Base-by-base conservation (phyloP, 2,113 vertebrate genomes). In the Lates calcarifer region DNA sequence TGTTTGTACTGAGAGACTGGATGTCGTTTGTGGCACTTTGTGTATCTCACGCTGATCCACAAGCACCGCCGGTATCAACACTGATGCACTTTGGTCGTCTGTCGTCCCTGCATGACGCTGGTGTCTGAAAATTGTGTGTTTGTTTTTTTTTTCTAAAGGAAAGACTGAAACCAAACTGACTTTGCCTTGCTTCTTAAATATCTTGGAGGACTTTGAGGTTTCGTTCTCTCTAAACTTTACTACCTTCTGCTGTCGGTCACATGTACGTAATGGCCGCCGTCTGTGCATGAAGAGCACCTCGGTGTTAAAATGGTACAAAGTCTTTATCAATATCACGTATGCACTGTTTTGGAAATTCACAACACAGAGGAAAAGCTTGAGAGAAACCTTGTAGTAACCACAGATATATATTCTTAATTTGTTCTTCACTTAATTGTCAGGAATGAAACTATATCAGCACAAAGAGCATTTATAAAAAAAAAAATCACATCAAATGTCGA, bases 391-490 rank as follows among this genome's bases (percentile, higher is more conserved):
- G 37, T 33, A 26, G 55, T 49, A 60, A 76, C 63, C 60, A 82
- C 63, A 72, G 53, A 77, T 80, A 56, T 91, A 90, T 91, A 91
- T 87, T 85, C 56, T 57, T 45, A 55, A 73, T 66, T 76, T 77
- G 57, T 88, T 87, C 84, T 77, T 89, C 91, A 90, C 66, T 87
- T 84, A 86, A 86, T 71, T 89, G 89, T 55, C 92, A 90, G 92
- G 88, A 92, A 91, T 89, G 87, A 91, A 93, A 94, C 95, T 96
- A 69, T 85, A 95, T 95, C 47, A 53, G 56, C 96, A 96, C 96
- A 96, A 96, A 94, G 56, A 90, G 87, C 90, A 94, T 96, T 96
- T 96, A 94, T 96, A 95, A 95, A 95, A 58, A 95, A 95, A 58
- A 60, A 63, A 86, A 87, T 58, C 86, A 95, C 90, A 90, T 93